Percentiles rank a stretch among this genome's conserved stretches.
Evolutionary conservation across 2,888 invertebrate species (phyloP).

Genomic region (Timema cristinae): DNA sequence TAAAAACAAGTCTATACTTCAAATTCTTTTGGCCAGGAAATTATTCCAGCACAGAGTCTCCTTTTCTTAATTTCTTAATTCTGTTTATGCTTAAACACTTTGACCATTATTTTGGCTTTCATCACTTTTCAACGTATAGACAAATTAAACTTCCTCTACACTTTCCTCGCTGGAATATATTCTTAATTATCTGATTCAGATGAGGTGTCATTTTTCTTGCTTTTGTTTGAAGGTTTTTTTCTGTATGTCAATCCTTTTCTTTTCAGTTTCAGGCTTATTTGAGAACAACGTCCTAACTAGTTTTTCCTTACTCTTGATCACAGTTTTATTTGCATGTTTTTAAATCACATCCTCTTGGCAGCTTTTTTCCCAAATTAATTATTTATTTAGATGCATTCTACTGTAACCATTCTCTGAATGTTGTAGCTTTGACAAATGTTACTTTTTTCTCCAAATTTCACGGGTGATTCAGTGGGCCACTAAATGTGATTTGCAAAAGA

Average conservation of each 20-base stretch:
- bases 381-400: neutral
- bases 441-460: too few species aligned
- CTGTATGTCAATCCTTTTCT: neutral
- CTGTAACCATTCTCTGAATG: too few species aligned
- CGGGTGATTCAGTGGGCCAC: too few species aligned
- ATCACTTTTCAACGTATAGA: neutral
- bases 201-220: neutral
- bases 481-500: too few species aligned
- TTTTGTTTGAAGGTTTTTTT: neutral
- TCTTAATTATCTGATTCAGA: constrained; percentile 1
- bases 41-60: constrained; percentile 12
- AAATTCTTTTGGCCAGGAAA: constrained; percentile 7
- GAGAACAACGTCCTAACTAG: neutral
- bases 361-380: neutral
- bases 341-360: constrained; percentile 5
- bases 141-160: constrained; percentile 11
- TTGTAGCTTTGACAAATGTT: too few species aligned
- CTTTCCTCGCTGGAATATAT: constrained; percentile 1
- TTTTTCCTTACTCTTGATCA: neutral
- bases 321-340: constrained; percentile 1
- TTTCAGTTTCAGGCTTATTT: constrained; percentile 6
- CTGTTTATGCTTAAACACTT: neutral
- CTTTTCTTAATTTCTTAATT: neutral
- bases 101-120: neutral
- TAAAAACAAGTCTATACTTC: neutral